Evolutionary conservation across 2,113 vertebrate genomes (phyloP).

Genomic region (Anguilla rostrata): DNA sequence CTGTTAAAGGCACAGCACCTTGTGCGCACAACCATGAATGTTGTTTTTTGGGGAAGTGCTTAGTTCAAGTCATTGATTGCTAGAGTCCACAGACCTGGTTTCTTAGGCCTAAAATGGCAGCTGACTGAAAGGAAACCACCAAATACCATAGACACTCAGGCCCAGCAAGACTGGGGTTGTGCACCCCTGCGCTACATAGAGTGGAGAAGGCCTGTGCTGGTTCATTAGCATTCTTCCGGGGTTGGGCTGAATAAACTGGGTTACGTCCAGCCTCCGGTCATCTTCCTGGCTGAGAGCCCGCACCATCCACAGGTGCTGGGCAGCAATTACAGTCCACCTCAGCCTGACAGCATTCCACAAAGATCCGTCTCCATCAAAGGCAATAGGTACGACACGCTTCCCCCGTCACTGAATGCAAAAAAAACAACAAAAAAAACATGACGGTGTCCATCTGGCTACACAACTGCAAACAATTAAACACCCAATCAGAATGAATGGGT

Average conservation of each 20-base stretch:
- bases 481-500: not conserved
- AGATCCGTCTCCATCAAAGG: not conserved
- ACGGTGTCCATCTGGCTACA: not conserved
- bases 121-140: not conserved
- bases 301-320: not conserved
- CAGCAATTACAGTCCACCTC: not conserved
- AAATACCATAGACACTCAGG: no score
- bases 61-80: no score
- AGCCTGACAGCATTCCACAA: not conserved
- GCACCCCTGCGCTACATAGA: not conserved
- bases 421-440: not conserved
- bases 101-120: no score
- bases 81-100: no score
- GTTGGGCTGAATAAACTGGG: not conserved
- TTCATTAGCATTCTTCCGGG: not conserved
- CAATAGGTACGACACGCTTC: not conserved
- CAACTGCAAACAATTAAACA: not conserved
- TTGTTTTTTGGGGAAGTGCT: no score
- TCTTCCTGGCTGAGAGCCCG: not conserved
- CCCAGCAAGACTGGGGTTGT: no score
- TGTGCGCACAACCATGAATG: no score
- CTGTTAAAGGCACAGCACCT: not conserved
- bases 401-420: not conserved
- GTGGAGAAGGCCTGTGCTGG: not conserved
- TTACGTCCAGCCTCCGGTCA: not conserved